phyloP scores from a whole-genome alignment of 2,113 vertebrate species.

The Tragelaphus scriptus region DNA sequence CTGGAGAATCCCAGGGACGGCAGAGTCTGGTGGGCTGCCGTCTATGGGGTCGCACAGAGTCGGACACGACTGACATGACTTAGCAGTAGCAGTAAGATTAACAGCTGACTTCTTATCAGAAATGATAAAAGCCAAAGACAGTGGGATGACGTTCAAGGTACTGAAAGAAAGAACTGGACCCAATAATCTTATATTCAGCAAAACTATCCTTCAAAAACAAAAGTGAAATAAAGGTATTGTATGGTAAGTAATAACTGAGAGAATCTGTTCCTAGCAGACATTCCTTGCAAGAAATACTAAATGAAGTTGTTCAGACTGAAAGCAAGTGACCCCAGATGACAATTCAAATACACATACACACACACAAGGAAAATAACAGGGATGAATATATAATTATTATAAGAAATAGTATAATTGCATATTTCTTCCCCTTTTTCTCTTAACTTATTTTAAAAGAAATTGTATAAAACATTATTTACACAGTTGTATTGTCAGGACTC shows the following conservation, averaged over 20 bases:
- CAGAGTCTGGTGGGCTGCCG: too few species aligned
- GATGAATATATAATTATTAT: background rate
- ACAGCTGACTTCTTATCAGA: background rate
- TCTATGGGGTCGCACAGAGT: too few species aligned
- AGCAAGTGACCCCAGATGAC: background rate
- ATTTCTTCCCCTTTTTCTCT: background rate
- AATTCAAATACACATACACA: background rate
- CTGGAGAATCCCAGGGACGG: too few species aligned
- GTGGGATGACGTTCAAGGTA: background rate
- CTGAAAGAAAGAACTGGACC: background rate
- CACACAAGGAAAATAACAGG: background rate
- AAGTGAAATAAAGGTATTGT: background rate
- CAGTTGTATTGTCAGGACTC: background rate
- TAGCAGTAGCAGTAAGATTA: background rate
- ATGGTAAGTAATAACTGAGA: background rate
- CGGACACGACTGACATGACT: too few species aligned
- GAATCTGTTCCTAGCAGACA: background rate
- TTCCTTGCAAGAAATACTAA: background rate
- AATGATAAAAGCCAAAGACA: background rate
- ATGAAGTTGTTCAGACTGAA: background rate
- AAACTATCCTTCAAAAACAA: background rate
- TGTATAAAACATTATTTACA: background rate
- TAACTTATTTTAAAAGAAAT: background rate
- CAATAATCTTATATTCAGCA: background rate
- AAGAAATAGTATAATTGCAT: background rate